Percentiles rank a stretch among this genome's conserved stretches.
These are phyloP conservation scores for Ganaspis brasiliensis DNA, from an alignment of 2,888 invertebrate genomes.

Conservation along the genomic window DNA sequence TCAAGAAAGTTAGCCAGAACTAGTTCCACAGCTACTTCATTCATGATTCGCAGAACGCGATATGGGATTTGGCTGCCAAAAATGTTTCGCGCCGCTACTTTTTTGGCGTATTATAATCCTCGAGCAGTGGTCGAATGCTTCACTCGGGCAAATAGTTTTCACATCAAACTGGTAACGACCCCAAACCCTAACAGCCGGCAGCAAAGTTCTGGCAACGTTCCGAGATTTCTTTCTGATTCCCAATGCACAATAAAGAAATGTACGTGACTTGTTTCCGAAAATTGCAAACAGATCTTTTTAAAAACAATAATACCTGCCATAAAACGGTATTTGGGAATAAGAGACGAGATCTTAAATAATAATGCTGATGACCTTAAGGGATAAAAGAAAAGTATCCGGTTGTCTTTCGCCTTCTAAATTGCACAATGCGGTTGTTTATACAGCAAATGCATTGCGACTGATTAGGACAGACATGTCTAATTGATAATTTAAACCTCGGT, in stretches of 20 bases:
- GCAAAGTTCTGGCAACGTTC: constrained; percentile 47
- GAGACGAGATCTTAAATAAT: too few relatives aligned
- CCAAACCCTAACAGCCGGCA: constrained; percentile 2
- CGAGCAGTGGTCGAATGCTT: constrained; percentile 49
- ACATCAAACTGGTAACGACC: constrained; percentile 36
- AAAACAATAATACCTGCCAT: constrained; percentile 18
- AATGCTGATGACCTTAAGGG: too few relatives aligned
- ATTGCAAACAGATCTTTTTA: background rate
- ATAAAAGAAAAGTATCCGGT: background rate
- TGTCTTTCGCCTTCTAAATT: background rate
- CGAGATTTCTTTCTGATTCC: constrained; percentile 48
- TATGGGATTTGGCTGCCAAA: constrained; percentile 69
- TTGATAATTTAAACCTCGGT: constrained; percentile 1
- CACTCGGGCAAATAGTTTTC: constrained; percentile 39
- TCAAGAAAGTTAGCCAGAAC: constrained; percentile 77
- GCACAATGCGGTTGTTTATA: background rate
- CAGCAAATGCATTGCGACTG: background rate
- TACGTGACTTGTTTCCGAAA: constrained; percentile 26
- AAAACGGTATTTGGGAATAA: constrained; percentile 6
- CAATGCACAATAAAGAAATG: constrained; percentile 30
- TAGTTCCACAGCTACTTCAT: constrained; percentile 75
- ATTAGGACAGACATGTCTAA: constrained; percentile 14
- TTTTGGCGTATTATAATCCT: constrained; percentile 70
- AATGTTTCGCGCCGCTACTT: constrained; percentile 69
- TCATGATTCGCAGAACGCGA: constrained; percentile 67